Evolutionary conservation across 2,113 vertebrate genomes (phyloP).

Genomic region (Protobothrops flavoviridis): DNA sequence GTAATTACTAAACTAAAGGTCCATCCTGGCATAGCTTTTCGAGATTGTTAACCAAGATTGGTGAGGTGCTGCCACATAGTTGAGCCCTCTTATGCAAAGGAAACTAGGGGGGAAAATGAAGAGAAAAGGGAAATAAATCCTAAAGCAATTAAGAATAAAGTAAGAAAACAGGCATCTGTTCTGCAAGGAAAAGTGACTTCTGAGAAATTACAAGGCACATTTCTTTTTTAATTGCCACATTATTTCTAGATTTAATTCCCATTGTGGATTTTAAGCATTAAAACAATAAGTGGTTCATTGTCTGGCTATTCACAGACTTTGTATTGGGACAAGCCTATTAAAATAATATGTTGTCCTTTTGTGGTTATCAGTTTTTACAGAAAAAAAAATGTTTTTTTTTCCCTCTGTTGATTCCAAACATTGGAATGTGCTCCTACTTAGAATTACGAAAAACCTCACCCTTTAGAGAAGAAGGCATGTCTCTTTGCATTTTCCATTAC

Average conservation of each 20-base stretch:
- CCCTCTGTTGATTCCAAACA: background rate
- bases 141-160: background rate
- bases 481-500: background rate
- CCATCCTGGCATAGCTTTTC: background rate
- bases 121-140: background rate
- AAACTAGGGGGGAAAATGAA: background rate
- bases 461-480: background rate
- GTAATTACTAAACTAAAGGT: background rate
- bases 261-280: background rate
- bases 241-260: background rate
- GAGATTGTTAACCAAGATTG: background rate
- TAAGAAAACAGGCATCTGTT: background rate
- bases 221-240: background rate
- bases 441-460: background rate
- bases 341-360: background rate
- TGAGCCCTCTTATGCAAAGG: background rate
- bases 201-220: background rate
- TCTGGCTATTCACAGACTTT: background rate
- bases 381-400: background rate
- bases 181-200: background rate
- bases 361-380: background rate
- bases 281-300: background rate
- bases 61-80: background rate
- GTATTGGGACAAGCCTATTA: background rate
- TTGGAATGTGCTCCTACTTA: background rate